phyloP scores from a whole-genome alignment of 2,113 vertebrate species.

The Oreotragus oreotragus region DNA sequence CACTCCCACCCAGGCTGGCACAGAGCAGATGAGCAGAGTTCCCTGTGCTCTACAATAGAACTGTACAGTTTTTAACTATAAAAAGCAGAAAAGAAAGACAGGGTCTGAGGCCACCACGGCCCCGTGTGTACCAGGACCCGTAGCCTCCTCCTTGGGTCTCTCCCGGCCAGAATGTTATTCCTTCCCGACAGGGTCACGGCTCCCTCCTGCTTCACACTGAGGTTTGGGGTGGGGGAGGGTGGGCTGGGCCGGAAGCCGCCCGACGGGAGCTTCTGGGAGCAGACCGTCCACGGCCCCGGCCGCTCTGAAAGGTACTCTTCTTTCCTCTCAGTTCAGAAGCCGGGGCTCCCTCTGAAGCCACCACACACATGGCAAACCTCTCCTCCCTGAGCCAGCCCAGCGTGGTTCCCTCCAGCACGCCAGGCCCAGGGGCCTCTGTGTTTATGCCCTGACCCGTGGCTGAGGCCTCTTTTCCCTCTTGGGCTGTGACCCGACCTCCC shows the following conservation, averaged over 20 bases:
- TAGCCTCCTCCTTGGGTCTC: background rate
- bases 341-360: background rate
- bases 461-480: conserved; percentile 71
- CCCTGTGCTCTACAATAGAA: background rate
- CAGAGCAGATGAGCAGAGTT: background rate
- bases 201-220: background rate
- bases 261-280: fast-evolving
- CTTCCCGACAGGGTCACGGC: background rate
- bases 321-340: background rate
- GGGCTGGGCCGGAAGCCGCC: background rate
- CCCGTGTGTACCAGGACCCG: background rate
- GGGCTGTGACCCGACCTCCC: conserved; percentile 70
- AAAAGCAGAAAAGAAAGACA: background rate
- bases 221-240: background rate
- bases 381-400: background rate
- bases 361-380: background rate
- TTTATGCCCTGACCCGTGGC: conserved; percentile 64
- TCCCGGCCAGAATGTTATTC: background rate
- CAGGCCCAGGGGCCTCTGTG: conserved; percentile 59
- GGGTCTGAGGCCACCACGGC: fast-evolving
- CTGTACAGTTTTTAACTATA: fast-evolving
- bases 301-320: background rate
- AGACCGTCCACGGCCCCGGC: background rate
- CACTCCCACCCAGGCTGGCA: background rate
- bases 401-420: background rate